These are phyloP conservation scores for Condylura cristata DNA, from an alignment of 2,113 vertebrate genomes.

Conservation along the genomic window DNA sequence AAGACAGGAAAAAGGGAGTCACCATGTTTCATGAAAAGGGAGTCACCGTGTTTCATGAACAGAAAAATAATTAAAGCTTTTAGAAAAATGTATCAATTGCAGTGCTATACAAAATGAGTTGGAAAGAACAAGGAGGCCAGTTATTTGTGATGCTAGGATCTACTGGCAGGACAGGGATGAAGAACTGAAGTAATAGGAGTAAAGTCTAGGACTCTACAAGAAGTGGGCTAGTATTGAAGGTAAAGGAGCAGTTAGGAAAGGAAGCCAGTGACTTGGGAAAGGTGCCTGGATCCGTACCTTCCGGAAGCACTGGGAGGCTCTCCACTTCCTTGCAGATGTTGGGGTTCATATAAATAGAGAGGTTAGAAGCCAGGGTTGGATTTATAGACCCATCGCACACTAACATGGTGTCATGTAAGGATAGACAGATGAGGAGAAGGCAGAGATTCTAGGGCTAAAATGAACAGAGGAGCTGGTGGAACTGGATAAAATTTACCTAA, in stretches of 20 bases:
- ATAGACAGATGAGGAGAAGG: neutral
- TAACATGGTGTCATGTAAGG: neutral
- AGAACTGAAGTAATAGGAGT: neutral
- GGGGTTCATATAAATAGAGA: neutral
- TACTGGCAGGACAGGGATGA: neutral
- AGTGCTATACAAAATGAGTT: conserved; percentile 1
- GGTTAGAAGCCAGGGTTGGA: neutral
- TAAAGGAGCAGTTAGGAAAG: neutral
- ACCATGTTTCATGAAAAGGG: neutral
- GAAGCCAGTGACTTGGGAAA: neutral
- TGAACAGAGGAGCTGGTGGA: neutral
- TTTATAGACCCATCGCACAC: neutral
- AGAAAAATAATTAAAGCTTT: neutral
- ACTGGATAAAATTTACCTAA: neutral
- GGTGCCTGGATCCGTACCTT: neutral
- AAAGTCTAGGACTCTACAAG: neutral
- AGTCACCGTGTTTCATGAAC: neutral
- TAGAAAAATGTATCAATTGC: neutral
- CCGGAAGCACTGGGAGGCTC: neutral
- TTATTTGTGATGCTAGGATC: neutral
- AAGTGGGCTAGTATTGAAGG: neutral
- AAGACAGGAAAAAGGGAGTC: neutral
- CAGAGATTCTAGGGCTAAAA: neutral
- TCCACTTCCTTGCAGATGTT: neutral
- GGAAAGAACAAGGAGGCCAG: neutral